These are phyloP conservation scores for Andricus grossulariae DNA, from an alignment of 1,140 invertebrate genomes.

Conservation along the genomic window DNA sequence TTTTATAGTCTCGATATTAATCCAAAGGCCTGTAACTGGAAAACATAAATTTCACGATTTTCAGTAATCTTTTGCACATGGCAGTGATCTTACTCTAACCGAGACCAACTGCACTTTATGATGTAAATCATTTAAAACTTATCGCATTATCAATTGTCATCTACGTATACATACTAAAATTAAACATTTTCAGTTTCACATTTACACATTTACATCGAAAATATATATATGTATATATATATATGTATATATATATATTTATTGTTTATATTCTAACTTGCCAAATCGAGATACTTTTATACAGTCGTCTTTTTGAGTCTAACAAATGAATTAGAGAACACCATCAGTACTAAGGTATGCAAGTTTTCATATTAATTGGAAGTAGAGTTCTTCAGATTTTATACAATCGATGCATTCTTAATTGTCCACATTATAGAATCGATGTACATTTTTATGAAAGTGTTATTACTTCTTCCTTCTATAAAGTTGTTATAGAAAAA, in stretches of 20 bases:
- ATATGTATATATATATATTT: background rate
- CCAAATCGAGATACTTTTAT: constrained; percentile 9
- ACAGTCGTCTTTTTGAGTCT: background rate
- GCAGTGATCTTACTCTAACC: too few species aligned
- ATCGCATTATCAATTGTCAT: too few species aligned
- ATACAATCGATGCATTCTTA: too few species aligned
- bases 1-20: background rate
- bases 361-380: too few species aligned
- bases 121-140: background rate
- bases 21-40: background rate
- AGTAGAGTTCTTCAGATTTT: too few species aligned
- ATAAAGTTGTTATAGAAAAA: too few species aligned
- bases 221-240: constrained; percentile 7
- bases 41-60: background rate
- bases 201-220: constrained; percentile 14
- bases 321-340: background rate
- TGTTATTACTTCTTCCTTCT: too few species aligned
- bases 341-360: too few species aligned
- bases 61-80: background rate
- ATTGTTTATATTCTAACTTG: background rate
- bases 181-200: background rate
- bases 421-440: too few species aligned
- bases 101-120: background rate
- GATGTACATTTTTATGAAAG: too few species aligned
- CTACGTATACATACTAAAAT: background rate